Evolutionary conservation across 2,113 vertebrate species (phyloP), one percentile per base, ranked within the genome.

Genomic region (Melierax canorus): DNA sequence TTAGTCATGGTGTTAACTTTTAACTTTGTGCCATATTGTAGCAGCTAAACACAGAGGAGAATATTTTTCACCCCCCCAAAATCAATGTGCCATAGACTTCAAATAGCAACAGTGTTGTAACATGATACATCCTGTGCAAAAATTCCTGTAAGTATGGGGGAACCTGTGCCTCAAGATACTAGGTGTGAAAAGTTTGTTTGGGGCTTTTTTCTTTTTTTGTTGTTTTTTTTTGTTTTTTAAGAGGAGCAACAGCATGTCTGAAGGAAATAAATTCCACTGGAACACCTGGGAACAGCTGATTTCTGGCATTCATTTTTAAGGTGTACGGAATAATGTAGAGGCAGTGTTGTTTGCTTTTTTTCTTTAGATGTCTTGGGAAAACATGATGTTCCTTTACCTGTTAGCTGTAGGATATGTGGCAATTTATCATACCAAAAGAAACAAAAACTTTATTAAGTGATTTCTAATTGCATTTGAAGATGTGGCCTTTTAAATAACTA

Each of bases 401-500:
- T 56, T 46, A 75, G 50, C 45, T 50, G 45, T 93, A 81, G 48
- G 29, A 55, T 10, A 18, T 24, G 15, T 90, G 34, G 16, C 63
- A 84, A 12, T 86, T 86, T 86, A 43, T 88, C 53, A 56, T 43
- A 86, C 39, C 66, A 64, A 67, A 92, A 58, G 71, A 59, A 82
- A 27, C 38, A 41, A 84, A 69, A 71, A 60, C 21, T 76, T 82
- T 80, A 62, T 63, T 62, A 68, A 81, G 45, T 66, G 14, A 74
- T 63, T 86, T 84, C 51, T 83, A 59, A 69, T 63, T 48, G 21
- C 58, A 17, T 38, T 80, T 81, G 46, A 94, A 80, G 38, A 81
- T 94, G 69, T 91, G 92, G 94, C 94, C 85, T 93, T 96, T 93
- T 84, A 50, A 83, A 81, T 67, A 88, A 64, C 43, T 81, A 46